Evolutionary conservation across 2,888 invertebrate genomes (phyloP).

Genomic region (Apantesis nais): DNA sequence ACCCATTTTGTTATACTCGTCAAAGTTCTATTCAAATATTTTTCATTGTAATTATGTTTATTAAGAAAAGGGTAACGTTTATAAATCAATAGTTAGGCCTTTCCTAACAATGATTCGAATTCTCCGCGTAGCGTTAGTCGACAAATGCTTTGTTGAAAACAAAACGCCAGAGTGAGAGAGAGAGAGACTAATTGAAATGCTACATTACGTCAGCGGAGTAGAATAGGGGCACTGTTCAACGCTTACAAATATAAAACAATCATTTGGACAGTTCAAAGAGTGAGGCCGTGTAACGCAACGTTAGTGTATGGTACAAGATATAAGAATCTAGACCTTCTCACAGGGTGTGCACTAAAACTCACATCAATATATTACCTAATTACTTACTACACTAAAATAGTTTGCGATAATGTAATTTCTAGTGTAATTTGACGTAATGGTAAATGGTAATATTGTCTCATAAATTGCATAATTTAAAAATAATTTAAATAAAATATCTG

Average conservation of each 20-base stretch:
- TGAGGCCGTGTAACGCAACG: constrained; percentile 74
- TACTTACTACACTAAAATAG: neutral
- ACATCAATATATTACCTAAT: neutral
- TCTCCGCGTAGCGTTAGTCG: constrained; percentile 59
- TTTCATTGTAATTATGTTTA: constrained; percentile 18
- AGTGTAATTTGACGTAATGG: too few species aligned
- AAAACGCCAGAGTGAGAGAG: constrained; percentile 59
- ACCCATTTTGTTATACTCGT: too few species aligned
- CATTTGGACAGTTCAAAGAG: constrained; percentile 83
- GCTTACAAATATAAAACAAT: constrained; percentile 85
- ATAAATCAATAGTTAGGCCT: constrained; percentile 46
- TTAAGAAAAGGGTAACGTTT: constrained; percentile 48
- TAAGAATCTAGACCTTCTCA: constrained; percentile 5
- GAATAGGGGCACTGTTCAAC: constrained; percentile 76
- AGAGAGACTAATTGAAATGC: constrained; percentile 77
- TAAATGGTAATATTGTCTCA: neutral
- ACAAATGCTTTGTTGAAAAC: constrained; percentile 72
- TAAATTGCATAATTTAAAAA: neutral
- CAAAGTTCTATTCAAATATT: neutral
- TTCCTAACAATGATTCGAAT: constrained; percentile 58
- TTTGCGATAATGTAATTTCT: neutral
- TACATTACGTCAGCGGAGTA: constrained; percentile 73
- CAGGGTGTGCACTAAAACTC: neutral
- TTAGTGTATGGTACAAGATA: constrained; percentile 51
- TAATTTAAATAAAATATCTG: neutral